A percentile compares a stretch with the other conserved stretches of the same genome.
Evolutionary conservation across 2,113 vertebrate genomes (phyloP).

Genomic region (Burhinus bistriatus): DNA sequence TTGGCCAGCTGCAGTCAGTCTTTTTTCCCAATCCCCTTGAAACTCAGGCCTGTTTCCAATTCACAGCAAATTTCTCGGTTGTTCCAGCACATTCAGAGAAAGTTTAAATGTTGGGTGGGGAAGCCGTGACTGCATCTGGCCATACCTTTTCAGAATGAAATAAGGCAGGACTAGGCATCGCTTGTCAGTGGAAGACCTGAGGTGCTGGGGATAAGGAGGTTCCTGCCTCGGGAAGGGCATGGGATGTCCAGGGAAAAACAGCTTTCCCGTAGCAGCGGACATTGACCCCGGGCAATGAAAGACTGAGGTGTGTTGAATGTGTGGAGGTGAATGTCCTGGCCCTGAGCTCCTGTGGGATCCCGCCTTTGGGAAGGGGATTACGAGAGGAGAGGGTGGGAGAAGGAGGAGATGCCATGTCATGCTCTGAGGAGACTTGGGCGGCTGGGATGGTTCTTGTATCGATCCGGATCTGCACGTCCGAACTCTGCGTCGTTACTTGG

Average conservation of each 20-base stretch:
- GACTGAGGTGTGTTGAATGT: too few species aligned
- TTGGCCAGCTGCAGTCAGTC: conserved; percentile 34
- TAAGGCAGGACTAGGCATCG: rapidly evolving
- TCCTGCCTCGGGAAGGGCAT: rapidly evolving
- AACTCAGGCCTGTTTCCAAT: background rate
- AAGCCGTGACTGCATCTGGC: background rate
- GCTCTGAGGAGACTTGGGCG: background rate
- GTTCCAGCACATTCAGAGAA: background rate
- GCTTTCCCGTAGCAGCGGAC: rapidly evolving
- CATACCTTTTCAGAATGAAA: rapidly evolving
- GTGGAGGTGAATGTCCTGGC: background rate
- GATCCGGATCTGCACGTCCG: background rate
- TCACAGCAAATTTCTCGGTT: background rate
- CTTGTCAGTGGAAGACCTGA: background rate
- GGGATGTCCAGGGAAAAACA: background rate
- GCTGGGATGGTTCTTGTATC: rapidly evolving
- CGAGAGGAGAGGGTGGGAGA: rapidly evolving
- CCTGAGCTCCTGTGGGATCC: background rate
- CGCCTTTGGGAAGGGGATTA: background rate
- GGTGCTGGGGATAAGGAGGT: rapidly evolving
- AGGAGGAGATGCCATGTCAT: rapidly evolving
- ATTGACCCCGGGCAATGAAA: background rate
- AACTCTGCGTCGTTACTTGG: rapidly evolving
- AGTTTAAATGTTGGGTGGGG: background rate
- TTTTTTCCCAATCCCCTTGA: background rate